Evolutionary conservation across 2,113 vertebrate genomes (phyloP).

Genomic region (Gracilinanus agilis): DNA sequence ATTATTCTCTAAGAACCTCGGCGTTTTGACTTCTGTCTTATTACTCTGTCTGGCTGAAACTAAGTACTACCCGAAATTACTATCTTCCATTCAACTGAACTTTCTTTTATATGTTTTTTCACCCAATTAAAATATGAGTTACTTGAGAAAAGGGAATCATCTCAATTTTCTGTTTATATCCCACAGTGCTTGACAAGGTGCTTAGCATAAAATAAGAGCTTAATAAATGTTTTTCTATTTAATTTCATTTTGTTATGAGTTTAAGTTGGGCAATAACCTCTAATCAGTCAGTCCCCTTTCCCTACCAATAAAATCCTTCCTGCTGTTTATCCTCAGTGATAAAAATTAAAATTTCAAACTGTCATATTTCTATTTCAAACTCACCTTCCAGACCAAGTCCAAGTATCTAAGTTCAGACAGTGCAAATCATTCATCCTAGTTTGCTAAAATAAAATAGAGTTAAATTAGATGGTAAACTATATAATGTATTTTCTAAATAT

Average conservation of each 20-base stretch:
- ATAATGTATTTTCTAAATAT: slow-evolving; percentile 42
- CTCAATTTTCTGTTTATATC: not conserved
- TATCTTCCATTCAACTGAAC: not conserved
- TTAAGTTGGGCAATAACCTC: not conserved
- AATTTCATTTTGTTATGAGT: not conserved
- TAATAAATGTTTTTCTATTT: not conserved
- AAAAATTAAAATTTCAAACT: not conserved
- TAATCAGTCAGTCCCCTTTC: not conserved
- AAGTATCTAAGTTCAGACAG: slow-evolving; percentile 92
- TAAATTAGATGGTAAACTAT: slow-evolving; percentile 63
- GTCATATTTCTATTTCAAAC: slow-evolving; percentile 56
- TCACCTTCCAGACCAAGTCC: slow-evolving; percentile 97
- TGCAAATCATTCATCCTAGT: slow-evolving; percentile 94
- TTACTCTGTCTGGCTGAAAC: not conserved
- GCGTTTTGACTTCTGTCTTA: not conserved
- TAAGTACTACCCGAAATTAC: not conserved
- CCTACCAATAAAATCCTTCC: not conserved
- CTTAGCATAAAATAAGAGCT: not conserved
- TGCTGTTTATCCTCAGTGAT: not conserved
- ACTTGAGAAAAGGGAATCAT: not conserved
- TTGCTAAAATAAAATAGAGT: slow-evolving; percentile 88
- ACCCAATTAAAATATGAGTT: not conserved
- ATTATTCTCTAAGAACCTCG: not conserved
- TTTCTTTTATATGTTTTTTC: not conserved
- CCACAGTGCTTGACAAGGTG: no score